Evolutionary conservation across 2,888 invertebrate genomes (phyloP).

Genomic region (Amaurobius ferox): DNA sequence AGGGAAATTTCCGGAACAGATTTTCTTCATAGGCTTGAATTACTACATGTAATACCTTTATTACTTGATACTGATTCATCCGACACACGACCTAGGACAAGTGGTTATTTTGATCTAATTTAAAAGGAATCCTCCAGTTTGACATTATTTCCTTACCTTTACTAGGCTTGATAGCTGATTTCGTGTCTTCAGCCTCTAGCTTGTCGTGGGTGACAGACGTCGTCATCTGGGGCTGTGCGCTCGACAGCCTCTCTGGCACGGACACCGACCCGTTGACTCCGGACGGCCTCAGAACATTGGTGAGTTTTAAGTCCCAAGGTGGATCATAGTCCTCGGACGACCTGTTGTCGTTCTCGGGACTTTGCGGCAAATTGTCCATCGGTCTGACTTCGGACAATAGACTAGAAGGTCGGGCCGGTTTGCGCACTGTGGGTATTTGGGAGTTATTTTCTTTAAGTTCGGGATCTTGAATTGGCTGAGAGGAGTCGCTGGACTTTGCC

Average conservation of each 20-base stretch:
- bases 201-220: constrained; percentile 61
- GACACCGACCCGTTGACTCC: constrained; percentile 60
- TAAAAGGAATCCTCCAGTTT: too few relatives aligned
- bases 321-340: constrained; percentile 72
- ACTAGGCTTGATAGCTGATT: too few relatives aligned
- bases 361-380: constrained; percentile 64
- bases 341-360: constrained; percentile 68
- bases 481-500: constrained; percentile 35
- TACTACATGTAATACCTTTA: too few relatives aligned
- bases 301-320: constrained; percentile 70
- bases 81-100: too few relatives aligned
- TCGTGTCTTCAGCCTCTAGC: constrained; percentile 29
- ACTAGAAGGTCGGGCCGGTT: constrained; percentile 37
- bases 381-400: constrained; percentile 49
- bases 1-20: too few relatives aligned
- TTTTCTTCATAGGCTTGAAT: too few relatives aligned
- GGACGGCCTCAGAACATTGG: constrained; percentile 39
- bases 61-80: too few relatives aligned
- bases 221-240: constrained; percentile 21
- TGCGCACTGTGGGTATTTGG: background rate
- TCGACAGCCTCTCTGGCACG: constrained; percentile 60
- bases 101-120: too few relatives aligned
- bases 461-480: constrained; percentile 12
- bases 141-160: too few relatives aligned
- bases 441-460: constrained; percentile 60